Evolutionary conservation across 1,140 invertebrate species (phyloP), one percentile per base, ranked within the genome.

Genomic region (Tribolium madens): DNA sequence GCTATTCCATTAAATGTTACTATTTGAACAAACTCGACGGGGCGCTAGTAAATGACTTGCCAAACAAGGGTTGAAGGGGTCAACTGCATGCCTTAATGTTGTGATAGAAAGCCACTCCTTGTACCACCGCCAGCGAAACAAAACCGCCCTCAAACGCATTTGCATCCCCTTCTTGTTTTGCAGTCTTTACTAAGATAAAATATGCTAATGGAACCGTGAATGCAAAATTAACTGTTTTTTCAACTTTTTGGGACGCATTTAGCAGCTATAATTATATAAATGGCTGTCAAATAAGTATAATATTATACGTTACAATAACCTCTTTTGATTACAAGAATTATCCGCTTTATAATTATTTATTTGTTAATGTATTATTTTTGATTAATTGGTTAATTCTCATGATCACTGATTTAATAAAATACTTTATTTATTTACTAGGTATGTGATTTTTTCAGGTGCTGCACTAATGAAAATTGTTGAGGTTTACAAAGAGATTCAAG

Each of bases 401-500:
- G n/a, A n/a, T n/a, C n/a, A n/a, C n/a, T n/a, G n/a, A n/a, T n/a
- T n/a, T n/a, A n/a, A n/a, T n/a, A n/a, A n/a, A n/a, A n/a, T n/a
- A n/a, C n/a, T n/a, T n/a, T n/a, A n/a, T n/a, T n/a, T n/a, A n/a
- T n/a, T n/a, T n/a, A n/a, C n/a, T n/a, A n/a, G n/a, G n/a, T n/a
- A n/a, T n/a, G n/a, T 42, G 36, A 1, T 84, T 86, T 83, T 93
- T 92, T 42, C 89, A 97, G 95, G 95, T 84, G 93, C 93, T 46
- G 94, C 94, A 52, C 88, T 97, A 69, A 94, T 96, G 92, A 95
- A 95, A 87, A 94, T 96, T 76, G 94, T 96, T 10, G 95, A 96
- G 84, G 95, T 96, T 9, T 96, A 96, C 86, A 94, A 95, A 85
- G 94, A 96, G 86, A 96, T 96, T 76, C 95, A 97, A 87, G 92